Base-by-base conservation (phyloP, 2,888 invertebrate species). In the Drosophila paramelanica region DNA sequence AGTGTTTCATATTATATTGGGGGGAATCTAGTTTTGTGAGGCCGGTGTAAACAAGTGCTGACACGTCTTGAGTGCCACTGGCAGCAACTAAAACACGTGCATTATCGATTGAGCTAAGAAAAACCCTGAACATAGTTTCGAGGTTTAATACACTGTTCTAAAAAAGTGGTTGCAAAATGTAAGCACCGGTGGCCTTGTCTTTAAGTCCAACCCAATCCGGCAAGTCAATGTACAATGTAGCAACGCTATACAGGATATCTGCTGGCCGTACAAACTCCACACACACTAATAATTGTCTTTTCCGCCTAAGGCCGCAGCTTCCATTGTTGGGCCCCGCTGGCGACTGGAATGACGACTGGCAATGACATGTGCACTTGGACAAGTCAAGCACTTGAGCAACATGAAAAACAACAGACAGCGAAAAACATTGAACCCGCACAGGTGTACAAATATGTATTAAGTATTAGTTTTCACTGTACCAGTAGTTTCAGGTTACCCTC, bases 331-430 rank as follows among this genome's bases (percentile, higher is more conserved):
- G 23, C 53, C 38, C 27, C 43, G 59, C 39, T 47, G 55, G 27
- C 25, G 51, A 51, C 50, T 53, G 59, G 59, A 57, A 6, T 58
- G 61, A 3, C n/a, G 66, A 45, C 52, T 67, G 55, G 76, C 81
- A 84, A 66, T 85, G 82, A 77, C 72, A 79, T 87, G 67, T 69
- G 68, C 75, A 79, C 74, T 73, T 85, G 80, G 67, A 64, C 72
- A 67, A 71, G 59, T 61, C 57, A 64, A 71, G 61, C 68, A 67
- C 67, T 65, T 49, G 56, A 53, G 42, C 52, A 53, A 36, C 65
- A 64, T 39, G 23, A 56, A 50, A 51, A 51, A 23, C 27, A 52
- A 67, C 56, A 49, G 53, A 42, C 46, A 66, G 50, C 27, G 65
- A 66, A 57, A 53, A 74, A 65, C 73, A 67, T 50, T 73, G 67